phyloP scores from a whole-genome alignment of 64 coral and sea anemone genomes.

The Hydrozoanthus tunicans region DNA sequence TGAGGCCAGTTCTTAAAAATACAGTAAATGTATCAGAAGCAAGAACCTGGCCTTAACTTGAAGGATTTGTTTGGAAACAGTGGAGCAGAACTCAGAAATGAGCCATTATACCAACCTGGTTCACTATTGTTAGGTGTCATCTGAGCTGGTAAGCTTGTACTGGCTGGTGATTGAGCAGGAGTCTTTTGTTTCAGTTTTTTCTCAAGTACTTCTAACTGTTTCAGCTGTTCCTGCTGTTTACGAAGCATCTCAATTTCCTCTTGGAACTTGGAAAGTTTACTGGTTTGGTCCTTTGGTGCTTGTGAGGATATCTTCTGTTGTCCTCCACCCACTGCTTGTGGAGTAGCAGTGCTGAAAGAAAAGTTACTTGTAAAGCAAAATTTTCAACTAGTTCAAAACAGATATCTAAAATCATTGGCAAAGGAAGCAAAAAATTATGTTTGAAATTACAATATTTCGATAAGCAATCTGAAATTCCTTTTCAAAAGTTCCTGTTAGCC shows the following conservation, averaged over 20 bases:
- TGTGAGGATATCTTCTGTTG: not conserved
- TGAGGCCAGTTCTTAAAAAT: no score
- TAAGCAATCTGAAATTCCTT: no score
- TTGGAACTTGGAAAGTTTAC: slow-evolving; percentile 60
- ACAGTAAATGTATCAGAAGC: no score
- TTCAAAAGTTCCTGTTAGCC: no score
- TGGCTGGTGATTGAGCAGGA: not conserved
- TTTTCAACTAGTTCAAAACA: no score
- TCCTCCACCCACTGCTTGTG: not conserved
- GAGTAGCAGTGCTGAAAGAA: not conserved
- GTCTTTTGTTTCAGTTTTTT: slow-evolving; percentile 32
- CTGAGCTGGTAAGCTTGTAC: not conserved
- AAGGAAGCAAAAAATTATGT: no score
- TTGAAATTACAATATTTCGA: no score
- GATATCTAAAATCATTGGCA: no score
- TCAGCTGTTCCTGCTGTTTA: slow-evolving; percentile 74
- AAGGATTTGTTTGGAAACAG: no score
- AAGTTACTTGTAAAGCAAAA: no score
- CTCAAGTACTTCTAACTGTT: slow-evolving; percentile 74
- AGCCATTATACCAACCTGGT: not conserved
- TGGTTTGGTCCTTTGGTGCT: not conserved
- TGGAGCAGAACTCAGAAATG: no score
- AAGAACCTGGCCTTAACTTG: no score
- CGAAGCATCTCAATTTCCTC: slow-evolving; percentile 77
- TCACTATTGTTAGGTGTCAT: not conserved